phyloP scores from a whole-genome alignment of 2,888 invertebrate genomes.

The Sericinus montela region DNA sequence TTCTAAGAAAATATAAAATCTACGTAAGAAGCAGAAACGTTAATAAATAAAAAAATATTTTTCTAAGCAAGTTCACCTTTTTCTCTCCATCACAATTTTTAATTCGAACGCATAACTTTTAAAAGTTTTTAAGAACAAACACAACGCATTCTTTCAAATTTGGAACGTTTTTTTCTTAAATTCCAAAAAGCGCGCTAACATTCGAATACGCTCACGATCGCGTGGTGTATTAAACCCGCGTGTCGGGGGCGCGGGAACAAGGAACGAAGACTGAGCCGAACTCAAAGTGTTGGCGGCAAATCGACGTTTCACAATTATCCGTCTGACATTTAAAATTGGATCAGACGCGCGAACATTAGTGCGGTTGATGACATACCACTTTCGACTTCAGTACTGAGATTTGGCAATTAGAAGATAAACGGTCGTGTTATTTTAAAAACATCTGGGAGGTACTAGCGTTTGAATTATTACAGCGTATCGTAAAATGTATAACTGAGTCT shows the following conservation, averaged over 20 bases:
- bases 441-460: no score
- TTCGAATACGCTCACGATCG: neutral
- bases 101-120: neutral
- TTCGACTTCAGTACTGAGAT: neutral
- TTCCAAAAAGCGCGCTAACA: neutral
- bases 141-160: neutral
- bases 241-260: conserved; percentile 24
- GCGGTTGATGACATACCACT: conserved; percentile 19
- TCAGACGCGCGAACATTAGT: conserved; percentile 53
- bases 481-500: no score
- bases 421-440: no score
- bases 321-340: conserved; percentile 79
- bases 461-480: no score
- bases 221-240: neutral
- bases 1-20: neutral
- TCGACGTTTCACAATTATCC: conserved; percentile 71
- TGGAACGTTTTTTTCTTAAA: neutral
- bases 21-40: neutral
- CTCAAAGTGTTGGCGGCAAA: conserved; percentile 14
- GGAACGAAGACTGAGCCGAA: conserved; percentile 44
- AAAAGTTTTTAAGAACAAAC: neutral
- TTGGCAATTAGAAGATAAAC: no score
- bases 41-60: conserved; percentile 10
- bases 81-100: conserved; percentile 55
- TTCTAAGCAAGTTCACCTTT: conserved; percentile 53